A percentile compares a stretch with the other conserved stretches of the same genome.
phyloP scores from a whole-genome alignment of 2,888 invertebrate species.

The Drosophila gaucha region DNA sequence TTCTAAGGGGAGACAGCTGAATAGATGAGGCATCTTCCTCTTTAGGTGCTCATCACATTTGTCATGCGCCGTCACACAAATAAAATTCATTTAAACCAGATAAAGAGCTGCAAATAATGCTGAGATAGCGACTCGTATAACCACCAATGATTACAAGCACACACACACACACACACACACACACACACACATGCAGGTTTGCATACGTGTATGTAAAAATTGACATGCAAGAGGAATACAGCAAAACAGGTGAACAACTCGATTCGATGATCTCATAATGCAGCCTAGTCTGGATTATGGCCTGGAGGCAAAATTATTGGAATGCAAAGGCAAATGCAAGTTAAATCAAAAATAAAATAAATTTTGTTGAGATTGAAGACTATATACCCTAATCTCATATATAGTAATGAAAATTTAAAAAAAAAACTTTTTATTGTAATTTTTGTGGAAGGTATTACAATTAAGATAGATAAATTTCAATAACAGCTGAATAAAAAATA shows the following conservation, averaged over 20 bases:
- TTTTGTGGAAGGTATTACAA: no score
- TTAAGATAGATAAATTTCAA: no score
- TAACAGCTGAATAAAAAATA: neutral
- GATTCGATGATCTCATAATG: conserved; percentile 11
- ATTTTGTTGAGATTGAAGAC: no score
- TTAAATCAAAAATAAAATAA: neutral
- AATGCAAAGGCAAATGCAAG: neutral
- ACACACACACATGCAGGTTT: no score
- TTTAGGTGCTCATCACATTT: conserved; percentile 60
- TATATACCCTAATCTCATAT: neutral
- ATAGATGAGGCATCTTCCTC: conserved; percentile 38
- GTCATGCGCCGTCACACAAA: conserved; percentile 53
- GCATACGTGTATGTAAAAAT: neutral
- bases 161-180: neutral
- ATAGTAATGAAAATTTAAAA: no score
- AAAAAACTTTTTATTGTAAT: no score
- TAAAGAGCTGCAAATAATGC: conserved; percentile 21
- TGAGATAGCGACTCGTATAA: conserved; percentile 23
- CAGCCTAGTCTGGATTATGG: neutral
- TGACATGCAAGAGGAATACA: neutral
- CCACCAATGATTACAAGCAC: conserved; percentile 24
- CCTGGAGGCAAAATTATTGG: neutral
- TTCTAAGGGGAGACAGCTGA: conserved; percentile 5
- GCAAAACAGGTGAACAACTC: conserved; percentile 13
- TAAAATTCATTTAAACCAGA: conserved; percentile 53